Evolutionary conservation across 1,140 invertebrate species (phyloP).

Genomic region (Hylaeus volcanicus): DNA sequence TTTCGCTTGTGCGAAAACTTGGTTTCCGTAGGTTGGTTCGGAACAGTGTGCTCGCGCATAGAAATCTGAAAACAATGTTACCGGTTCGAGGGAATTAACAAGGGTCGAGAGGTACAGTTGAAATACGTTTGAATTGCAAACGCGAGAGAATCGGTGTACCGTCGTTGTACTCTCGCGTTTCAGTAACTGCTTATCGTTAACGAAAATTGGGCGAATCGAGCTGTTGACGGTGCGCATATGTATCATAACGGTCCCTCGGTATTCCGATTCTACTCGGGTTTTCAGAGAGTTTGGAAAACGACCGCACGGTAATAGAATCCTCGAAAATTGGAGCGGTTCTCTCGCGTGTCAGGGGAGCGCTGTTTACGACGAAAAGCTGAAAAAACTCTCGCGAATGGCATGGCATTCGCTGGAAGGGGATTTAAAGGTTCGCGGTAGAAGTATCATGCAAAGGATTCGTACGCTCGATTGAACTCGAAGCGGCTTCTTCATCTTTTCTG

Average conservation of each 20-base stretch:
- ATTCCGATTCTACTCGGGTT: conserved; percentile 5
- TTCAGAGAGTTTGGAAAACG: conserved; percentile 6
- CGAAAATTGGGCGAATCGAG: not conserved
- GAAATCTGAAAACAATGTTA: too few species aligned
- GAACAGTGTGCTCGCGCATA: too few species aligned
- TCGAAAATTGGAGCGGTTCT: conserved; percentile 8
- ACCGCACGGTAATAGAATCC: not conserved
- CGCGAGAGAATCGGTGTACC: too few species aligned
- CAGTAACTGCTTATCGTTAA: too few species aligned
- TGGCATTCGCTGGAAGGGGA: not conserved
- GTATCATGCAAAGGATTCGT: conserved; percentile 13
- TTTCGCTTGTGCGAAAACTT: too few species aligned
- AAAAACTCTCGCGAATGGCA: not conserved
- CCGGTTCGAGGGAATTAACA: too few species aligned
- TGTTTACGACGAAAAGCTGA: conserved; percentile 12
- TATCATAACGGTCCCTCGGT: not conserved
- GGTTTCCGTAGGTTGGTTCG: too few species aligned
- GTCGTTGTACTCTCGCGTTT: too few species aligned
- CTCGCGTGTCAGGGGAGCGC: not conserved
- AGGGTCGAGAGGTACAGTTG: too few species aligned
- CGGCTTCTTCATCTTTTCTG: not conserved
- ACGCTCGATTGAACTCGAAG: conserved; percentile 5
- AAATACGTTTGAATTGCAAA: too few species aligned
- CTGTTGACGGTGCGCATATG: not conserved
- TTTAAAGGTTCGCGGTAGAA: conserved; percentile 4